These are phyloP conservation scores for Cryptoprocta ferox DNA, from an alignment of 2,797 vertebrate species.

Conservation along the genomic window DNA sequence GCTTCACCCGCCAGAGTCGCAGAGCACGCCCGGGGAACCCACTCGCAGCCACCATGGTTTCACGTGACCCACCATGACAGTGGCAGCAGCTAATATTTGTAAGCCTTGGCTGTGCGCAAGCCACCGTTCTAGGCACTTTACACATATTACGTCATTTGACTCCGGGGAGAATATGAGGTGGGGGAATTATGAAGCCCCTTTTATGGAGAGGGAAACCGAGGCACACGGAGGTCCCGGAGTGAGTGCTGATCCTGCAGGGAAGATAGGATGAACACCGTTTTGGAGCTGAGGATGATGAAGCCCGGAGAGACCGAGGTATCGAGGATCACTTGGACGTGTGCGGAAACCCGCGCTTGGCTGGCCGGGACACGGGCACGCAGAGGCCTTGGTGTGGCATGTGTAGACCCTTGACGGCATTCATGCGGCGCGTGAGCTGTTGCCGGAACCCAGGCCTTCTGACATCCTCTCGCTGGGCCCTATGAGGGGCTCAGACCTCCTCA, in stretches of 20 bases:
- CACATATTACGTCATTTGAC: not conserved
- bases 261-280: not conserved
- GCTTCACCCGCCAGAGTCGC: not conserved
- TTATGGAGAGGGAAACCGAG: not conserved
- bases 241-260: not conserved
- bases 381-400: not conserved
- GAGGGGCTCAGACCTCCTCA: not conserved
- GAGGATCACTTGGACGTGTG: not conserved
- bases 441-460: not conserved
- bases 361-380: fast-evolving
- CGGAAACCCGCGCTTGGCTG: not conserved
- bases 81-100: no score
- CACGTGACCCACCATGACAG: fast-evolving
- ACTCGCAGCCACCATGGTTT: not conserved
- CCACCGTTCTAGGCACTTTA: not conserved
- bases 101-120: no score
- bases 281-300: not conserved
- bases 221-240: not conserved
- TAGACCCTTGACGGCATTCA: not conserved
- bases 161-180: not conserved
- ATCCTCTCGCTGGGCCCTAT: not conserved
- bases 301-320: not conserved
- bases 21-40: no score
- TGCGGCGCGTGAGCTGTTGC: not conserved
- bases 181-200: not conserved